Evolutionary conservation across 2,888 invertebrate species (phyloP).

Genomic region (Athetis lepigone): DNA sequence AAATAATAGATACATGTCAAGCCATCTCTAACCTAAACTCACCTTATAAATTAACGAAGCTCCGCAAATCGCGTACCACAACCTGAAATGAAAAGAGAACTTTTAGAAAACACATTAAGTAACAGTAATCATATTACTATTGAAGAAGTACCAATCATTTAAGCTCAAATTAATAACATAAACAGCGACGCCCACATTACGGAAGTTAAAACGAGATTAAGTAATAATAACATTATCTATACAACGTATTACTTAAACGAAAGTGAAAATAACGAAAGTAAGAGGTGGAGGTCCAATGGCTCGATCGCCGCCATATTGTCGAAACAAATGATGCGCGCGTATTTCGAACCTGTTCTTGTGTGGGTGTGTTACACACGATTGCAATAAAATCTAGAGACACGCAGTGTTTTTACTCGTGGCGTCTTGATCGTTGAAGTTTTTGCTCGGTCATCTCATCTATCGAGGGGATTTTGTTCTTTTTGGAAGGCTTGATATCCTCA

Average conservation of each 20-base stretch:
- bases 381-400: slow-evolving; percentile 48
- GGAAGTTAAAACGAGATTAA: slow-evolving; percentile 75
- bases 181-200: slow-evolving; percentile 69
- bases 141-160: slow-evolving; percentile 43
- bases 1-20: not conserved
- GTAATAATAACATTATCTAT: slow-evolving; percentile 73
- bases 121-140: slow-evolving; percentile 36
- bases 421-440: slow-evolving; percentile 49
- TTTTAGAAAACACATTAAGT: slow-evolving; percentile 53
- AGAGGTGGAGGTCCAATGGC: slow-evolving; percentile 79
- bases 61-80: slow-evolving; percentile 61
- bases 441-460: slow-evolving; percentile 38
- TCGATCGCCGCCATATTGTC: slow-evolving; percentile 76
- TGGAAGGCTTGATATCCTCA: slow-evolving; percentile 34
- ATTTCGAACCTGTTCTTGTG: slow-evolving; percentile 70
- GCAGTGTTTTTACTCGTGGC: slow-evolving; percentile 42
- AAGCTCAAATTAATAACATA: slow-evolving; percentile 59
- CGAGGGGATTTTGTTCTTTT: slow-evolving; percentile 40
- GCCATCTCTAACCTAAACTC: slow-evolving; percentile 25
- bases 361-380: slow-evolving; percentile 63
- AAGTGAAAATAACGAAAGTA: slow-evolving; percentile 88
- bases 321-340: slow-evolving; percentile 73
- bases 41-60: slow-evolving; percentile 74
- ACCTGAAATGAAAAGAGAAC: slow-evolving; percentile 72
- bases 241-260: slow-evolving; percentile 80